These are phyloP conservation scores for Erebia epiphron DNA, from an alignment of 2,888 invertebrate genomes.

Conservation along the genomic window DNA sequence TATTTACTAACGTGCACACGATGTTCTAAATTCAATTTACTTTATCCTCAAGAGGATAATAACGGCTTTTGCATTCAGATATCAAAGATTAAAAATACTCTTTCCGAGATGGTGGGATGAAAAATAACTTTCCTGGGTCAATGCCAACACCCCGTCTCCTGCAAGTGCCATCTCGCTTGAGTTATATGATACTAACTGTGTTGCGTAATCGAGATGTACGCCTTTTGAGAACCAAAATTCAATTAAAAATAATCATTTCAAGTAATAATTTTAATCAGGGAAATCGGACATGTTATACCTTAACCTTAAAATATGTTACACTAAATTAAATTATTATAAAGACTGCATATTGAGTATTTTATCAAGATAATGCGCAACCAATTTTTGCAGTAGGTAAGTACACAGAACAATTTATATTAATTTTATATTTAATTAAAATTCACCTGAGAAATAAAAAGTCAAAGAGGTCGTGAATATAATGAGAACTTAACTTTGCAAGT, in stretches of 20 bases:
- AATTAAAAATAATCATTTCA: background rate
- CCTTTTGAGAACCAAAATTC: background rate
- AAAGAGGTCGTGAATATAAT: background rate
- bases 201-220: constrained; percentile 1
- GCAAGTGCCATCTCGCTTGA: constrained; percentile 29
- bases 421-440: background rate
- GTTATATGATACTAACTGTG: constrained; percentile 23
- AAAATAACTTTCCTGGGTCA: constrained; percentile 27
- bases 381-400: background rate
- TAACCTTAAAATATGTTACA: no score
- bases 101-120: no score
- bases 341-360: no score
- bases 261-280: no score
- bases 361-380: background rate
- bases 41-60: no score
- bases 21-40: no score
- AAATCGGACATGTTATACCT: no score
- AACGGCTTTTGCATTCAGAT: no score
- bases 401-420: no score
- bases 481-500: background rate
- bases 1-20: no score
- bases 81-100: no score
- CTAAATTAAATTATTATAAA: no score
- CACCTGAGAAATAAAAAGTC: background rate
- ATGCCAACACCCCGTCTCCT: constrained; percentile 31